phyloP scores from a whole-genome alignment of 2,113 vertebrate species.

The Prunella fulvescens region DNA sequence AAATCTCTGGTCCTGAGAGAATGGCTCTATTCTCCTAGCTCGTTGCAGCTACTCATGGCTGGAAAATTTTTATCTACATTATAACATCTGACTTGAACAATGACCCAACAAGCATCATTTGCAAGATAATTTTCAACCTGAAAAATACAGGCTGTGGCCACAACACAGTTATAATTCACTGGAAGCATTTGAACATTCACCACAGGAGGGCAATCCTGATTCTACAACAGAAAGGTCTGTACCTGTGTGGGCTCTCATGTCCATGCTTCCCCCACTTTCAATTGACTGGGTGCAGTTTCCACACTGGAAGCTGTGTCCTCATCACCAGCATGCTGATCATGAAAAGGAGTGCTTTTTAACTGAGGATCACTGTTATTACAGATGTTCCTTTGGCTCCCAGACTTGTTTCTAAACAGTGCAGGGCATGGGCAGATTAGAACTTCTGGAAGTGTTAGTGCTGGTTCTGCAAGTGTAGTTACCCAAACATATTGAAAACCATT shows the following conservation, averaged over 20 bases:
- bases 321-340: not conserved
- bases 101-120: not conserved
- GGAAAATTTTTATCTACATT: not conserved
- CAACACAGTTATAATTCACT: not conserved
- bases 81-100: not conserved
- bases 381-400: not conserved
- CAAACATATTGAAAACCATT: not conserved
- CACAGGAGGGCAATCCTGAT: not conserved
- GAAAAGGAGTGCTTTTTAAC: not conserved
- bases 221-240: not conserved
- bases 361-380: not conserved
- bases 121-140: not conserved
- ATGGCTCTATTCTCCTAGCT: fast-evolving
- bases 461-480: not conserved
- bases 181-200: not conserved
- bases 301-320: no score
- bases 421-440: not conserved
- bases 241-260: not conserved
- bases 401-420: not conserved
- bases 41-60: not conserved
- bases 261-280: not conserved
- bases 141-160: not conserved
- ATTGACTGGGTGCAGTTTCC: not conserved
- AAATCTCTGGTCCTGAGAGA: not conserved
- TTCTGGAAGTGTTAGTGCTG: not conserved